phyloP scores from a whole-genome alignment of 2,888 invertebrate genomes.

The Mimachlamys varia region DNA sequence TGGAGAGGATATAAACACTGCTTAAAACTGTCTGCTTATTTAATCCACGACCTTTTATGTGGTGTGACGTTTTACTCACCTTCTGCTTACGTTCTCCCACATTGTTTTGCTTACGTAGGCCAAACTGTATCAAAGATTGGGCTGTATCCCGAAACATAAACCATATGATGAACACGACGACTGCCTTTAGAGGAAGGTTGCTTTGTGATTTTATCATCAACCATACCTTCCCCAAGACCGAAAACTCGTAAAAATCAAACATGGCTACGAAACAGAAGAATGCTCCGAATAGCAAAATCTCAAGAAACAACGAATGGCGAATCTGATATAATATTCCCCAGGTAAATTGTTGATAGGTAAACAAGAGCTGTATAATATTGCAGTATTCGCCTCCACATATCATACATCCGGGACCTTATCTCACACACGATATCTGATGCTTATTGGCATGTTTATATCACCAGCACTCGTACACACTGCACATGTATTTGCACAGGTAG shows the following conservation, averaged over 20 bases:
- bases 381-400: not conserved
- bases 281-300: not conserved
- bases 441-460: not conserved
- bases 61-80: not conserved
- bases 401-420: not conserved
- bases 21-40: not conserved
- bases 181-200: not conserved
- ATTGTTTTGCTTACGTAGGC: not conserved
- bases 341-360: not conserved
- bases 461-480: not conserved
- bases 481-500: conserved; percentile 21
- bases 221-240: conserved; percentile 4
- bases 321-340: not conserved
- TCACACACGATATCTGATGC: not conserved
- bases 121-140: not conserved
- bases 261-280: not conserved
- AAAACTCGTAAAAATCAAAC: conserved; percentile 34
- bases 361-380: not conserved
- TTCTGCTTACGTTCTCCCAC: not conserved
- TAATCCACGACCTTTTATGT: not conserved
- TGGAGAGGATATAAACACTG: not conserved
- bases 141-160: not conserved
- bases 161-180: not conserved
- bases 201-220: not conserved
- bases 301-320: too few species aligned